A percentile compares a stretch with the other conserved stretches of the same genome.
These are phyloP conservation scores for Lysiphlebus fabarum DNA, from an alignment of 1,140 invertebrate genomes.

Conservation along the genomic window DNA sequence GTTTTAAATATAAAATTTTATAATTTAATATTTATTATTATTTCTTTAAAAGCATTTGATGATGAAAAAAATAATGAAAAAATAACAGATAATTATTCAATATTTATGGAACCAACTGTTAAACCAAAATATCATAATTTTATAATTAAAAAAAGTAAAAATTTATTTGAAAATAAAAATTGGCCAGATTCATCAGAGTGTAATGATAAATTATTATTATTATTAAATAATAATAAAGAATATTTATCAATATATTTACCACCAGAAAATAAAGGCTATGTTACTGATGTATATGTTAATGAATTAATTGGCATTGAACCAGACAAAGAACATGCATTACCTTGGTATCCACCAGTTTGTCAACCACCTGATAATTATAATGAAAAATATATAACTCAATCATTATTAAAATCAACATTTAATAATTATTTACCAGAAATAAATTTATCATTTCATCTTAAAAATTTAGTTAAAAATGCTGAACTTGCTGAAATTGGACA, in stretches of 20 bases:
- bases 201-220: conserved; percentile 26
- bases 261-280: conserved; percentile 73
- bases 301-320: conserved; percentile 62
- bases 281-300: conserved; percentile 55
- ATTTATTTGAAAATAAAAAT: conserved; percentile 34
- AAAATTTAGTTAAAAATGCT: conserved; percentile 40
- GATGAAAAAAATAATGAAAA: conserved; percentile 12
- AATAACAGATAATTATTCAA: conserved; percentile 28
- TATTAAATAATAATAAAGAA: conserved; percentile 30
- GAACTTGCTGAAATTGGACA: conserved; percentile 73
- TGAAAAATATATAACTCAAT: conserved; percentile 48
- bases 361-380: conserved; percentile 47
- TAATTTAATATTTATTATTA: conserved; percentile 4
- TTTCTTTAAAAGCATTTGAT: conserved; percentile 22
- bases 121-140: conserved; percentile 34
- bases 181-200: conserved; percentile 39
- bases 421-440: conserved; percentile 29
- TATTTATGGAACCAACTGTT: conserved; percentile 36
- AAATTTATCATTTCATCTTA: conserved; percentile 31
- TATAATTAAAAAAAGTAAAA: conserved; percentile 31
- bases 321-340: conserved; percentile 64
- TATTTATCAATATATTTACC: conserved; percentile 63
- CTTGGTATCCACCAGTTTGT: conserved; percentile 74
- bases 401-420: conserved; percentile 32
- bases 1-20: too few species aligned